Evolutionary conservation across 53 echinoderm and acorn worm genomes (phyloP), one percentile per base, ranked within the genome.

Genomic region (Echinometra lucunter): DNA sequence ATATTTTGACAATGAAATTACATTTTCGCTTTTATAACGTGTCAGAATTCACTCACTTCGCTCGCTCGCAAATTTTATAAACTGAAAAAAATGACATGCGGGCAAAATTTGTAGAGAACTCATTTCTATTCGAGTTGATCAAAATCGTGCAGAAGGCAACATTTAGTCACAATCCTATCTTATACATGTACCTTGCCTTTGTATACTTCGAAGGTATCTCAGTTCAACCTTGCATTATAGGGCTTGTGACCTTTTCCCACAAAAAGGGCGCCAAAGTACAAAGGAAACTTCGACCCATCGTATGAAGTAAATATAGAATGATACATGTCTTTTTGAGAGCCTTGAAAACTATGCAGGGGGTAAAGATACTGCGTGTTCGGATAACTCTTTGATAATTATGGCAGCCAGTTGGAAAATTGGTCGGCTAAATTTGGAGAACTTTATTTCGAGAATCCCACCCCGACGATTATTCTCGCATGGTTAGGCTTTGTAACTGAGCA

Each of bases 361-460:
- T 80, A 44, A 21, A 80, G 44, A 38, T 19, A 2, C 80, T 42
- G 21, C 6, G 44, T 21, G 40, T 80, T 70, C 30, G 34, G 32
- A 70, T 30, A 30, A 44, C 23, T 80, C 5, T 80, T 80, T 80
- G 44, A 80, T 44, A 2, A 53, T 53, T 11, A 53, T 21, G 42
- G 6, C 40, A 44, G 8, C 80, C 80, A 80, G 23, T 80, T 44
- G 80, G 80, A 80, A 80, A 80, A 80, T 80, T 80, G 42, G 23
- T 80, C 44, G 80, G 28, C 80, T 80, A 40, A 53, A 80, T 80
- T 53, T 72, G 5, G 40, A 70, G 70, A 30, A 70, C 34, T 70
- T 34, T 70, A 70, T 42, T 23, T 80, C 6, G 42, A 19, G 34
- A 2, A 80, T 42, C 80, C 40, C 80, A 42, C 44, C 80, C 80